Evolutionary conservation across 2,113 vertebrate species (phyloP).

Genomic region (Myxocyprinus asiaticus): DNA sequence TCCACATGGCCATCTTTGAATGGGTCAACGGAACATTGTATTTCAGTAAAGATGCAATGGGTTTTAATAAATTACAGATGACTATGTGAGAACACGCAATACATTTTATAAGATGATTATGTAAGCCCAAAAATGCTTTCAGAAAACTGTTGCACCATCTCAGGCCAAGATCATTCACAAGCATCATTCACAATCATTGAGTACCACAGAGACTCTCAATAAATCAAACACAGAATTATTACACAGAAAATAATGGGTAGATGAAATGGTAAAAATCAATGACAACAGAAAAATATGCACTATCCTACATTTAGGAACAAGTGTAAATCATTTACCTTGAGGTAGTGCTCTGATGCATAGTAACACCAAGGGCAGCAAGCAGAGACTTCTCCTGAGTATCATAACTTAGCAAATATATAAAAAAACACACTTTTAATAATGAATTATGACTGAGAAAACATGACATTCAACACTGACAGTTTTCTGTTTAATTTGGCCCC

Average conservation of each 20-base stretch:
- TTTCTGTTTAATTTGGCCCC: background rate
- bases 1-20: slow-evolving; percentile 81
- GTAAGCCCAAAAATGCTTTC: background rate
- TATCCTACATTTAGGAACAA: background rate
- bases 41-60: background rate
- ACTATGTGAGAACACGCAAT: background rate
- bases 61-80: background rate
- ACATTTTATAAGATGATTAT: slow-evolving; percentile 6
- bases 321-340: slow-evolving; percentile 74
- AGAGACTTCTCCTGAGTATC: slow-evolving; percentile 75
- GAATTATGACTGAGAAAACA: slow-evolving; percentile 7
- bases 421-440: background rate
- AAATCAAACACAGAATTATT: slow-evolving; percentile 28
- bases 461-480: background rate
- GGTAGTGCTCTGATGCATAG: slow-evolving; percentile 72
- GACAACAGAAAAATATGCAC: background rate
- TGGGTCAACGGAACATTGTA: background rate
- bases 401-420: slow-evolving; percentile 76
- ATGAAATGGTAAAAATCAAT: background rate
- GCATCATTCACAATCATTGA: background rate
- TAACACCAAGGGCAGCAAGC: slow-evolving; percentile 76
- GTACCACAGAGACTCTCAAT: slow-evolving; percentile 2
- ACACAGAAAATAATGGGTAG: background rate
- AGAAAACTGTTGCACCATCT: slow-evolving; percentile 5
- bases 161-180: background rate